Conservation (phyloP, 2,797 vertebrate genomes). For the Heliangelus exortis region DNA sequence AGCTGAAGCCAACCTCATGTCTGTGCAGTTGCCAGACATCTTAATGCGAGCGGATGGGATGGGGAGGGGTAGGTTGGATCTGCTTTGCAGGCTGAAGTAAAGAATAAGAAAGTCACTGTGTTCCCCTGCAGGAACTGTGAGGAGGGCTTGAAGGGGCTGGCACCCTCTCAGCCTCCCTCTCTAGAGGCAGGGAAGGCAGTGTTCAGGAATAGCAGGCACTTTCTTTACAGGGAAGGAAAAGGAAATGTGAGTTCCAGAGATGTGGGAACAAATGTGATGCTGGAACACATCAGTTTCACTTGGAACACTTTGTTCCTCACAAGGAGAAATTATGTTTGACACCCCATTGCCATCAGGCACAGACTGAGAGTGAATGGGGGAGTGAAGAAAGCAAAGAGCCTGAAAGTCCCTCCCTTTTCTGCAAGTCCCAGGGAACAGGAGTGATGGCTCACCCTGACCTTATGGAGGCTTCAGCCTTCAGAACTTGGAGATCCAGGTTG, state of each 20-base stretch:
- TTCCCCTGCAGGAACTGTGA: background rate
- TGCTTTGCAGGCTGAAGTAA: background rate
- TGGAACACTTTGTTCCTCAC: background rate
- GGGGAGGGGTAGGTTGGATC: background rate
- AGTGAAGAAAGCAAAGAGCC: background rate
- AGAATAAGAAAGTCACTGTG: background rate
- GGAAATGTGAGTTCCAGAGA: background rate
- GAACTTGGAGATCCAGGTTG: background rate
- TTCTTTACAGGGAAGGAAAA: background rate
- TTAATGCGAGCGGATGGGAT: background rate
- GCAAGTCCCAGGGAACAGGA: background rate
- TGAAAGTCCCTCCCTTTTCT: background rate
- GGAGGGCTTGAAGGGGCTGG: background rate
- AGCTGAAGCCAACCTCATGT: slow-evolving; percentile 16
- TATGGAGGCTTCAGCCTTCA: background rate
- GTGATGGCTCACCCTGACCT: background rate
- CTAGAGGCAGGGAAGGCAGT: background rate
- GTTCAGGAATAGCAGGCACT: background rate
- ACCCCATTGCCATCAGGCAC: background rate
- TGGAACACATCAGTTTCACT: background rate
- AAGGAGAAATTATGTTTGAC: background rate
- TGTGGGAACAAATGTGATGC: background rate
- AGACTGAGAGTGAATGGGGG: background rate
- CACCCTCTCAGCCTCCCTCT: background rate
- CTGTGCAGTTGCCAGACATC: background rate